phyloP scores from a whole-genome alignment of 1,140 invertebrate species.

The Subanguina moxae region DNA sequence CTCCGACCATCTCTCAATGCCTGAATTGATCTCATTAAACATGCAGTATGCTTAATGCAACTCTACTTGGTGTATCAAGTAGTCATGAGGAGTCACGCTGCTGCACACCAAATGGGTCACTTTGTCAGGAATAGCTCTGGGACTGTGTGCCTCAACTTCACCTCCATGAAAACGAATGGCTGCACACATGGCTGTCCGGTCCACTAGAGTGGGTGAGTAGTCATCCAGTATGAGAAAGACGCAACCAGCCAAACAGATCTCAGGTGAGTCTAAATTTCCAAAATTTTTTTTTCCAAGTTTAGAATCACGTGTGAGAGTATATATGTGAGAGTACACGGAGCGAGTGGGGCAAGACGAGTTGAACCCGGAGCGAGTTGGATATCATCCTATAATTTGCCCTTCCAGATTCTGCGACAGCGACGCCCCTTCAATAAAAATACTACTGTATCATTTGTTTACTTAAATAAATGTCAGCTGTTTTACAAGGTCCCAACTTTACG shows the following conservation, averaged over 20 bases:
- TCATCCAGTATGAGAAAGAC: constrained; percentile 30
- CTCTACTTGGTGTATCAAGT: constrained; percentile 14
- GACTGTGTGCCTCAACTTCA: constrained; percentile 20
- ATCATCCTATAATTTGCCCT: too few relatives aligned
- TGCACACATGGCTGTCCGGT: constrained; percentile 9
- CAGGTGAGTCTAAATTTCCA: constrained; percentile 3
- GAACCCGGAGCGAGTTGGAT: too few relatives aligned
- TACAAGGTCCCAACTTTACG: too few relatives aligned
- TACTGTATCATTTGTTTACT: too few relatives aligned
- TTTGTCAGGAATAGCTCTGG: constrained; percentile 25
- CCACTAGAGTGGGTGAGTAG: constrained; percentile 17
- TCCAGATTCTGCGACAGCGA: too few relatives aligned
- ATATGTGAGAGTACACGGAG: too few relatives aligned
- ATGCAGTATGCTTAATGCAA: neutral
- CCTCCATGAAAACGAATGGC: constrained; percentile 28
- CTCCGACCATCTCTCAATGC: constrained; percentile 17
- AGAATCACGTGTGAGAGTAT: too few relatives aligned
- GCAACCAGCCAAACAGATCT: constrained; percentile 33
- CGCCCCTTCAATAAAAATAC: too few relatives aligned
- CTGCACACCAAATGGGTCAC: constrained; percentile 31
- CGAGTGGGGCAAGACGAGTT: too few relatives aligned
- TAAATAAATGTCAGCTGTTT: too few relatives aligned
- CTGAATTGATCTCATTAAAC: constrained; percentile 5
- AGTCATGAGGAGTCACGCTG: constrained; percentile 17
- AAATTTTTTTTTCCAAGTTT: too few relatives aligned